A percentile compares a stretch with the other conserved stretches of the same genome.
These are phyloP conservation scores for Drosophila nannoptera DNA, from an alignment of 1,140 invertebrate genomes.

Conservation along the genomic window DNA sequence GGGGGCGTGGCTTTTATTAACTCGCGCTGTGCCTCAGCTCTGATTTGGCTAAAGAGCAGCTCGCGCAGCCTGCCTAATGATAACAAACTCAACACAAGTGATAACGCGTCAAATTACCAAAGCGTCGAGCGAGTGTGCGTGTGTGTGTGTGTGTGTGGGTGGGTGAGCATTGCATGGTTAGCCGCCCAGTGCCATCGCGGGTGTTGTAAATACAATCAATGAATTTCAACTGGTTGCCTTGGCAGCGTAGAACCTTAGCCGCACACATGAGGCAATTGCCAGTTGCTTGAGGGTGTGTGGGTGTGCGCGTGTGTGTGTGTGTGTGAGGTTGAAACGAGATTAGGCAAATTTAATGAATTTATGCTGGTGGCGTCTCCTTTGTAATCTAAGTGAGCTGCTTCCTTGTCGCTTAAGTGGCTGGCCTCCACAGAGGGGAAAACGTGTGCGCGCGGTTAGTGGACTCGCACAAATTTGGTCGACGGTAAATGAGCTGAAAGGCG, in stretches of 20 bases:
- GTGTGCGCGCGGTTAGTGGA: slow-evolving; percentile 23
- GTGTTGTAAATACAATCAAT: slow-evolving; percentile 76
- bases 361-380: slow-evolving; percentile 75
- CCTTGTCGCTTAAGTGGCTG: slow-evolving; percentile 63
- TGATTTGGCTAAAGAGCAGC: slow-evolving; percentile 72
- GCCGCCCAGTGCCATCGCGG: slow-evolving; percentile 42
- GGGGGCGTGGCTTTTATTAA: slow-evolving; percentile 62
- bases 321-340: slow-evolving; percentile 64
- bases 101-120: slow-evolving; percentile 78
- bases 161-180: slow-evolving; percentile 9
- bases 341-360: slow-evolving; percentile 78
- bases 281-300: slow-evolving; percentile 19
- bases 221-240: slow-evolving; percentile 76
- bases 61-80: slow-evolving; percentile 67
- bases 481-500: slow-evolving; percentile 28
- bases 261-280: slow-evolving; percentile 48
- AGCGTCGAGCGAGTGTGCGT: slow-evolving; percentile 12
- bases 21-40: slow-evolving; percentile 48
- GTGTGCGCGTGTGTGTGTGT: slow-evolving; percentile 36
- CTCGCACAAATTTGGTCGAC: slow-evolving; percentile 47
- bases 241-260: slow-evolving; percentile 29
- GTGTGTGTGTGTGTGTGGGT: not conserved
- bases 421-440: too few relatives aligned
- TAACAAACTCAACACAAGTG: slow-evolving; percentile 77
- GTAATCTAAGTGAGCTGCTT: slow-evolving; percentile 74